Evolutionary conservation across 2,113 vertebrate species (phyloP).

Genomic region (Panurus biarmicus): DNA sequence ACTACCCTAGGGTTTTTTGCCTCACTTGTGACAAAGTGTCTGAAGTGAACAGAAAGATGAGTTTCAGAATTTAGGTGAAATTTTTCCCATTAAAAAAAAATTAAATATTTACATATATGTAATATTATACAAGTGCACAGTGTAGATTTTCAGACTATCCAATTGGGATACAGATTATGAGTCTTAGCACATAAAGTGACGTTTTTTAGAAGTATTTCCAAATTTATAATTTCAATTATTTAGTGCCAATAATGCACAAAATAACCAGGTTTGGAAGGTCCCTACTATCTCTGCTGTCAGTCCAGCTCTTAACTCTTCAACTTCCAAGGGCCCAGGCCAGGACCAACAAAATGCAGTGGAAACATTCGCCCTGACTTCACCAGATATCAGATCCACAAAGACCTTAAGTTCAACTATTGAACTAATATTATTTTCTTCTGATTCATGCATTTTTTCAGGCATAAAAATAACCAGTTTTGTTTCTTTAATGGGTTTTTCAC

Average conservation of each 20-base stretch:
- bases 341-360: background rate
- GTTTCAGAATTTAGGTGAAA: background rate
- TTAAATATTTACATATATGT: background rate
- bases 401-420: background rate
- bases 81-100: background rate
- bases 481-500: conserved; percentile 27
- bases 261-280: background rate
- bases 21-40: background rate
- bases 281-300: background rate
- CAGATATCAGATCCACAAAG: background rate
- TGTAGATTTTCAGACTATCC: background rate
- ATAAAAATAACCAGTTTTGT: conserved; percentile 42
- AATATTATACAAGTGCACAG: background rate
- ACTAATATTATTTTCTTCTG: background rate
- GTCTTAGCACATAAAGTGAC: background rate
- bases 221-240: background rate
- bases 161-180: background rate
- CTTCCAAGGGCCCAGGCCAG: background rate
- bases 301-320: background rate
- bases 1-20: background rate
- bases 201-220: background rate
- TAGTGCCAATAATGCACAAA: background rate
- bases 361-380: background rate
- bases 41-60: background rate
- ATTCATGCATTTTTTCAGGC: background rate